Evolutionary conservation across 1,140 invertebrate genomes (phyloP), one percentile per base, ranked within the genome.

Genomic region (Drosophila nigrodunni): DNA sequence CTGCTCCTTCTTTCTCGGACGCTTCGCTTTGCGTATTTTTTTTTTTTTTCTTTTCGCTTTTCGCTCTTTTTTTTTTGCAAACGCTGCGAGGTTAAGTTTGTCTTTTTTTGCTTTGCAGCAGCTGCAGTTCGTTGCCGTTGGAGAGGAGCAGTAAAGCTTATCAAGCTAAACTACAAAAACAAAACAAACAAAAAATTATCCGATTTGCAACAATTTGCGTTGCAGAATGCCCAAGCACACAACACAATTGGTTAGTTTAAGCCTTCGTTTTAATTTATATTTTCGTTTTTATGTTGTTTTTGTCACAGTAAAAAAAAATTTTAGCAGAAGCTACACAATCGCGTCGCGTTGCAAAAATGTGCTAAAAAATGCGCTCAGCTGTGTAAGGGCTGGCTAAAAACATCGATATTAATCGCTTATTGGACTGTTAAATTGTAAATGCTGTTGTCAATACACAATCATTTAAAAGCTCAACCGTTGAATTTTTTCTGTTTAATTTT

Each of bases 261-360:
- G 60, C 77, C 62, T 74, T 76, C 7, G 8, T 55, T 15, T 9
- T 57, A 30, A 5, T 30, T 30, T 30, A 30, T 30, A 30, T 30
- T 30, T 30, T 30, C 25, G 18, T 58, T 72, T 70, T 54, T 41
- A 65, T 80, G 55, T 81, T 76, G 80, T 86, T 82, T 76, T 86
- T 82, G 82, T 87, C 82, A 87, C 82, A 78, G 65, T 82, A 87
- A 88, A 87, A 88, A 87, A 88, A 87, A 87, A 80, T 64, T 58
- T 52, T 71, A 71, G 73, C 68, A 75, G 72, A 75, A 75, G 72
- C 67, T 62, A 64, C 66, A 75, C 67, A 75, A 75, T 65, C 73
- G 60, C 73, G 68, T 54, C 59, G 73, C 72, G 58, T 71, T 75
- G 72, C 67, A 62, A 68, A 80, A 80, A 80, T 80, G 78, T 77